These are phyloP conservation scores for Ooceraea biroi DNA, from an alignment of 1,140 invertebrate species.

Conservation along the genomic window DNA sequence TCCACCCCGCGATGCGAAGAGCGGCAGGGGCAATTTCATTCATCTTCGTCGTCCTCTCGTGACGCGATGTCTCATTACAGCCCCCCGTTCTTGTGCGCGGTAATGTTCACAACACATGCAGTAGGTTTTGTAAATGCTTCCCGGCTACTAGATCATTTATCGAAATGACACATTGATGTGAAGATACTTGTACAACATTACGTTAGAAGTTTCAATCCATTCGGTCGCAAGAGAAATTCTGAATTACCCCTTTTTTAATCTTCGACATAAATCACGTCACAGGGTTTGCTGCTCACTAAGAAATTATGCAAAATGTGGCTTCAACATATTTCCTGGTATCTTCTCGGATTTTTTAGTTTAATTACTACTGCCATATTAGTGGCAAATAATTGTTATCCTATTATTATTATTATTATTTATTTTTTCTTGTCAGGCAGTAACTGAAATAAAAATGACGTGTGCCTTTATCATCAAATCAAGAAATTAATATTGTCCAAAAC, in stretches of 20 bases:
- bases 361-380: no score
- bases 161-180: background rate
- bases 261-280: background rate
- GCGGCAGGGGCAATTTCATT: conserved; percentile 49
- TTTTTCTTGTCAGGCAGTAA: no score
- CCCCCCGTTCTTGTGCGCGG: background rate
- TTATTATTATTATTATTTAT: no score
- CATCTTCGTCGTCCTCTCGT: conserved; percentile 42
- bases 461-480: background rate
- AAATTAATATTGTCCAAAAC: background rate
- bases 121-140: background rate
- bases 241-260: background rate
- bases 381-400: no score
- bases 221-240: background rate
- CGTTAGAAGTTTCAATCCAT: background rate
- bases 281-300: no score
- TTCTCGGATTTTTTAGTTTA: no score
- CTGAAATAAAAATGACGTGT: background rate
- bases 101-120: background rate
- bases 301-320: no score
- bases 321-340: no score
- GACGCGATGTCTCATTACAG: conserved; percentile 38
- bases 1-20: background rate
- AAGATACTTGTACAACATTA: background rate
- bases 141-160: background rate